These are phyloP conservation scores for Drosophila insularis DNA, from an alignment of 1,140 invertebrate species.

Conservation along the genomic window DNA sequence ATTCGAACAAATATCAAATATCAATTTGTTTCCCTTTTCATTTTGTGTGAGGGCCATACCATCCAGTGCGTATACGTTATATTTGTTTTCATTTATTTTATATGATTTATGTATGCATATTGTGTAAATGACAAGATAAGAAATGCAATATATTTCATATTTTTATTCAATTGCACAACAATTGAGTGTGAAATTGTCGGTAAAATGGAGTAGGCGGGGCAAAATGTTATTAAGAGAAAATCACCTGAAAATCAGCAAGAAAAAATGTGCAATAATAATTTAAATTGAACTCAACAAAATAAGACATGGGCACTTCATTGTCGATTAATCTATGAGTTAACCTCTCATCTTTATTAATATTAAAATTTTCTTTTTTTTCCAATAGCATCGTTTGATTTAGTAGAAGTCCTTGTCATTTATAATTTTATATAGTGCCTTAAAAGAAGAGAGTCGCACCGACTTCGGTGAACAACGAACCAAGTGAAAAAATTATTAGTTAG, in stretches of 20 bases:
- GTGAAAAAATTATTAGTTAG: no score
- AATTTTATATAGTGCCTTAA: no score
- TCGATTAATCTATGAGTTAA: no score
- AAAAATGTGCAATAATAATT: neutral
- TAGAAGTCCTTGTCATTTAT: no score
- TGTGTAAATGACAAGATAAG: slow-evolving; percentile 6
- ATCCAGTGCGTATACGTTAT: neutral
- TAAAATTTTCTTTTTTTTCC: no score
- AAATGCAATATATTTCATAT: slow-evolving; percentile 9
- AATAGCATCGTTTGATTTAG: no score
- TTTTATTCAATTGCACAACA: slow-evolving; percentile 8
- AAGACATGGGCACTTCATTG: no score
- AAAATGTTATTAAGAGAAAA: slow-evolving; percentile 5
- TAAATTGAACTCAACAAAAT: neutral
- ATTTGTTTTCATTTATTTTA: slow-evolving; percentile 6
- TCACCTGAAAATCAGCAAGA: neutral
- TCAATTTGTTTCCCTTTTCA: slow-evolving; percentile 56
- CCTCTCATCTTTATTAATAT: no score
- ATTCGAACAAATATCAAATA: slow-evolving; percentile 58
- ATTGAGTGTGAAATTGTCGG: slow-evolving; percentile 3
- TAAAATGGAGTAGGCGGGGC: neutral
- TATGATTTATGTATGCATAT: slow-evolving; percentile 1
- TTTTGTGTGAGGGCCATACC: neutral
- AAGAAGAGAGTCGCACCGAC: no score
- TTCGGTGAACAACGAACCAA: no score